Conservation (phyloP, 2,888 invertebrate genomes). For the Orchesella flavescens region DNA sequence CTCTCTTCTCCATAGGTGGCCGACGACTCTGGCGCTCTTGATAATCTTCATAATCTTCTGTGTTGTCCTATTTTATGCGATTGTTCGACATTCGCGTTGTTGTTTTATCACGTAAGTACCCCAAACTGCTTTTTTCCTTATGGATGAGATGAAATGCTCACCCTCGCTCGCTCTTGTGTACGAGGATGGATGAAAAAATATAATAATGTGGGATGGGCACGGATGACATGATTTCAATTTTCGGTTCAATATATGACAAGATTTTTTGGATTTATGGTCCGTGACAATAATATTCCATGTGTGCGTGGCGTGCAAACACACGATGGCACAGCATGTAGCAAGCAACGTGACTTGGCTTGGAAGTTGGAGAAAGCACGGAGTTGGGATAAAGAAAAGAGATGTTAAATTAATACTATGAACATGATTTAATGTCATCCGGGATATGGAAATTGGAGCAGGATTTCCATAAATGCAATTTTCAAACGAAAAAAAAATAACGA, state of each 20-base stretch:
- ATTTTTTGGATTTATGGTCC: slow-evolving; percentile 46
- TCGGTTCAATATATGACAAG: slow-evolving; percentile 22
- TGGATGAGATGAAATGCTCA: too few species aligned
- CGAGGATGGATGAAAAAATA: too few species aligned
- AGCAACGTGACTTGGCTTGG: background rate
- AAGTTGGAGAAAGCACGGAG: slow-evolving; percentile 15
- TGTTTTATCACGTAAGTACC: slow-evolving; percentile 84
- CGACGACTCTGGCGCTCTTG: slow-evolving; percentile 90
- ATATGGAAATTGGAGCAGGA: slow-evolving; percentile 10
- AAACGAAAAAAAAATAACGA: slow-evolving; percentile 16
- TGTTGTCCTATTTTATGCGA: slow-evolving; percentile 90
- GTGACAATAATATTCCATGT: slow-evolving; percentile 49
- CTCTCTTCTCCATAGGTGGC: slow-evolving; percentile 80
- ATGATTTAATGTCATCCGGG: slow-evolving; percentile 41
- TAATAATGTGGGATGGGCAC: too few species aligned
- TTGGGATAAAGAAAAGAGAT: background rate
- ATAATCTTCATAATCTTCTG: slow-evolving; percentile 89
- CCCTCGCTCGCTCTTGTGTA: too few species aligned
- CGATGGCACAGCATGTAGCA: background rate
- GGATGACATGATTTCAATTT: slow-evolving; percentile 45
- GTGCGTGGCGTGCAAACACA: background rate
- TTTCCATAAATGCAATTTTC: slow-evolving; percentile 25
- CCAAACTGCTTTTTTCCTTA: background rate
- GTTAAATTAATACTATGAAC: background rate
- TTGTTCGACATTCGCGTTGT: slow-evolving; percentile 90